Evolutionary conservation across 2,888 invertebrate species (phyloP).

Genomic region (Eristalinus aeneus): DNA sequence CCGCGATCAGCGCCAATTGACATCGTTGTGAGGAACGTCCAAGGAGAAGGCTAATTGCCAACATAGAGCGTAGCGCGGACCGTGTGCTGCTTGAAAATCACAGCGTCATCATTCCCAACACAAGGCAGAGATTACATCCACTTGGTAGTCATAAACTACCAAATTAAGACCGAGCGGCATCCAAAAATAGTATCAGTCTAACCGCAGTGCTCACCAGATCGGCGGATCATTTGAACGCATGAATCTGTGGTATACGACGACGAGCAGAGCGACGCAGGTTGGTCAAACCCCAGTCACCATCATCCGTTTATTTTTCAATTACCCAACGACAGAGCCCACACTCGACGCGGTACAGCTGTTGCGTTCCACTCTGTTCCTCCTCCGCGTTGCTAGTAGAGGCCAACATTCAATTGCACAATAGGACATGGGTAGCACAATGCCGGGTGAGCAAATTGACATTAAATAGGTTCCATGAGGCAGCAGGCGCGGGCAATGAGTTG

Average conservation of each 20-base stretch:
- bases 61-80: not conserved
- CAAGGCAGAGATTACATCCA: not conserved
- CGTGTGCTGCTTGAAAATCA: not conserved
- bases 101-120: slow-evolving; percentile 12
- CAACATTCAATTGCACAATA: slow-evolving; percentile 65
- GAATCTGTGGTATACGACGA: slow-evolving; percentile 24
- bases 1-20: not conserved
- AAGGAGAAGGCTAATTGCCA: not conserved
- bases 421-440: slow-evolving; percentile 37
- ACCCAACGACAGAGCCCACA: slow-evolving; percentile 54
- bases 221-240: not conserved
- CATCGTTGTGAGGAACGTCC: not conserved
- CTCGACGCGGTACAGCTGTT: slow-evolving; percentile 31
- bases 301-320: slow-evolving; percentile 59
- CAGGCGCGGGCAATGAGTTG: slow-evolving; percentile 11
- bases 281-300: slow-evolving; percentile 10
- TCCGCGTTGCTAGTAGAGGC: slow-evolving; percentile 26
- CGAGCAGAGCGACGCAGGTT: not conserved
- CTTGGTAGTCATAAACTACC: slow-evolving; percentile 23
- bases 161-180: not conserved
- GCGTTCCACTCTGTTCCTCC: slow-evolving; percentile 47
- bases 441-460: slow-evolving; percentile 56
- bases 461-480: slow-evolving; percentile 49
- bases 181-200: not conserved
- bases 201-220: not conserved